Conservation (phyloP, 2,797 vertebrate species). For the Dipus sagitta region DNA sequence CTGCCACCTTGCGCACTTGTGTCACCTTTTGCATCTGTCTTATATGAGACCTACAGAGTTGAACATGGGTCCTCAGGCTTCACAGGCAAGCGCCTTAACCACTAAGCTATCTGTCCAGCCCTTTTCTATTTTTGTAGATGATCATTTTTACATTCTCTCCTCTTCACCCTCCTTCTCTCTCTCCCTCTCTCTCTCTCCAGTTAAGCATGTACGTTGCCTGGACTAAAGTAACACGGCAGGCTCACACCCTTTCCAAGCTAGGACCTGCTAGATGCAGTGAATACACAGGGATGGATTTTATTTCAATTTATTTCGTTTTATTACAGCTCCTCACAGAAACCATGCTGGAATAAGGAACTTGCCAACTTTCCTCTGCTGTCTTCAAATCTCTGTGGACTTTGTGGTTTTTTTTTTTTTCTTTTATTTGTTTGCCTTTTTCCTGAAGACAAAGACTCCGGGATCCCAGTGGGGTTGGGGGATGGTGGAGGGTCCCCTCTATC, state of each 20-base stretch:
- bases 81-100: too few species aligned
- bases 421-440: not conserved
- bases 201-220: not conserved
- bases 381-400: not conserved
- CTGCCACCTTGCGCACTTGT: too few species aligned
- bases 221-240: not conserved
- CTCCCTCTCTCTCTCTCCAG: slow-evolving; percentile 24
- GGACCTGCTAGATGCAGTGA: not conserved
- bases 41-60: too few species aligned
- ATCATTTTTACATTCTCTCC: not conserved
- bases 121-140: too few species aligned
- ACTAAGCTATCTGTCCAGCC: too few species aligned
- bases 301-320: not conserved
- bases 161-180: not conserved
- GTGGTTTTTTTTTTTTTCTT: not conserved
- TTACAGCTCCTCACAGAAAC: not conserved
- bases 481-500: not conserved
- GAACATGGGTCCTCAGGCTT: too few species aligned
- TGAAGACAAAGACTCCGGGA: not conserved
- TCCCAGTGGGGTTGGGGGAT: too few species aligned
- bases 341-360: not conserved
- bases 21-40: too few species aligned
- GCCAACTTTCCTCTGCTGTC: not conserved
- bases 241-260: not conserved
- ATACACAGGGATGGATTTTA: not conserved